phyloP scores from a whole-genome alignment of 2,888 invertebrate species.

The Sesia apiformis region DNA sequence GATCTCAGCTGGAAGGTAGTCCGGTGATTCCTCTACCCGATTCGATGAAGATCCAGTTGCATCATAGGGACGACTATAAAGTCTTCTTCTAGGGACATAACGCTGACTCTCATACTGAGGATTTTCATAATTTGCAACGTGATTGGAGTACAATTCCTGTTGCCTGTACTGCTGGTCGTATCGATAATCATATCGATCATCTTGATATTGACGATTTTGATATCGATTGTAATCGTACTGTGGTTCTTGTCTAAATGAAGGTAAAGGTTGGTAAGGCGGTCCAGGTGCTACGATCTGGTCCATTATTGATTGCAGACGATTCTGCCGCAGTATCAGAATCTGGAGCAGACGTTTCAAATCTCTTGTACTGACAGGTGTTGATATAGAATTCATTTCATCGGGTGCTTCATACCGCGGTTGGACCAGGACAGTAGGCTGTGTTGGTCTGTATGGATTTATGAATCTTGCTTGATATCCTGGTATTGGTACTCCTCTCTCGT shows the following conservation, averaged over 20 bases:
- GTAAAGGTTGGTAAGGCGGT: slow-evolving; percentile 36
- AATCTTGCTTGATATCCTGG: slow-evolving; percentile 55
- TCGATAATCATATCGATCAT: slow-evolving; percentile 56
- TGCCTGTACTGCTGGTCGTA: slow-evolving; percentile 49
- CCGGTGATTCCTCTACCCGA: slow-evolving; percentile 65
- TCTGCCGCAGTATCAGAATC: slow-evolving; percentile 78
- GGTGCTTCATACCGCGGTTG: slow-evolving; percentile 57
- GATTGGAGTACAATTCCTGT: slow-evolving; percentile 50
- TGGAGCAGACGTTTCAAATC: slow-evolving; percentile 81
- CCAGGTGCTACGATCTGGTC: slow-evolving; percentile 54
- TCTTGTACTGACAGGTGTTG: slow-evolving; percentile 80
- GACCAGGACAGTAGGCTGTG: slow-evolving; percentile 22
- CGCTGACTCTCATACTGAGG: slow-evolving; percentile 63
- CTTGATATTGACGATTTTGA: slow-evolving; percentile 41
- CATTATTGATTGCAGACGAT: slow-evolving; percentile 72
- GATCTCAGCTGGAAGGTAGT: slow-evolving; percentile 80
- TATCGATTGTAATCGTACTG: slow-evolving; percentile 40
- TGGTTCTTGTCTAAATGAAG: slow-evolving; percentile 34
- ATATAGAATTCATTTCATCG: slow-evolving; percentile 74
- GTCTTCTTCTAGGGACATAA: slow-evolving; percentile 51
- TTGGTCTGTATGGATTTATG: slow-evolving; percentile 44
- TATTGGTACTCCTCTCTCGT: slow-evolving; percentile 58
- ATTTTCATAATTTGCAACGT: slow-evolving; percentile 45
- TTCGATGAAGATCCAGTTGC: slow-evolving; percentile 53
- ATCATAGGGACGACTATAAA: slow-evolving; percentile 52